Evolutionary conservation across 2,113 vertebrate genomes (phyloP).

Genomic region (Rhinoptilus africanus): DNA sequence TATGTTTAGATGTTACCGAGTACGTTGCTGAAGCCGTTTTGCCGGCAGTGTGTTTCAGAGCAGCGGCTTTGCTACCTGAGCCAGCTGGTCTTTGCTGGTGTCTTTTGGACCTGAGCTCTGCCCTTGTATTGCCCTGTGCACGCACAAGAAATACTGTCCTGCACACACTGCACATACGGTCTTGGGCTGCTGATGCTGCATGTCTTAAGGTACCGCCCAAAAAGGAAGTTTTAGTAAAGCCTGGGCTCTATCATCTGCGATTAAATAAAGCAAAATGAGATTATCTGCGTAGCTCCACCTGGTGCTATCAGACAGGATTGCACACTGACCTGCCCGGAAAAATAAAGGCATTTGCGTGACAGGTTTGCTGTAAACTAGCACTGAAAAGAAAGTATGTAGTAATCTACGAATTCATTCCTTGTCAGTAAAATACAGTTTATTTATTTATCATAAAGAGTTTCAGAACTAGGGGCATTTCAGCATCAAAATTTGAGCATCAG

Average conservation of each 20-base stretch:
- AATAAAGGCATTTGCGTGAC: neutral
- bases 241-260: accelerated
- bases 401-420: neutral
- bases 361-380: neutral
- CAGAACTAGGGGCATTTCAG: neutral
- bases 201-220: neutral
- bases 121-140: neutral
- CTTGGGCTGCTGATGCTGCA: neutral
- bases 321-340: neutral
- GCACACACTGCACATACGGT: neutral
- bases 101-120: neutral
- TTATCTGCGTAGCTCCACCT: neutral
- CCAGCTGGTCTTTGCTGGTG: neutral
- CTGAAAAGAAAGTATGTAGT: neutral
- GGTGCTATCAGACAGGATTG: neutral
- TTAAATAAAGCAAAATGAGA: neutral
- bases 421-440: neutral
- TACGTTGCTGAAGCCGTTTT: neutral
- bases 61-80: neutral
- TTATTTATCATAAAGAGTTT: neutral
- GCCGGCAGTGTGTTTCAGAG: neutral
- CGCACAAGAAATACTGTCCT: accelerated
- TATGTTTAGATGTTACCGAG: neutral
- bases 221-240: neutral
- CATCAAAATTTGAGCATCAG: neutral